A percentile compares a stretch with the other conserved stretches of the same genome.
These are phyloP conservation scores for Drosophila helvetica DNA, from an alignment of 2,888 invertebrate species.

Conservation along the genomic window DNA sequence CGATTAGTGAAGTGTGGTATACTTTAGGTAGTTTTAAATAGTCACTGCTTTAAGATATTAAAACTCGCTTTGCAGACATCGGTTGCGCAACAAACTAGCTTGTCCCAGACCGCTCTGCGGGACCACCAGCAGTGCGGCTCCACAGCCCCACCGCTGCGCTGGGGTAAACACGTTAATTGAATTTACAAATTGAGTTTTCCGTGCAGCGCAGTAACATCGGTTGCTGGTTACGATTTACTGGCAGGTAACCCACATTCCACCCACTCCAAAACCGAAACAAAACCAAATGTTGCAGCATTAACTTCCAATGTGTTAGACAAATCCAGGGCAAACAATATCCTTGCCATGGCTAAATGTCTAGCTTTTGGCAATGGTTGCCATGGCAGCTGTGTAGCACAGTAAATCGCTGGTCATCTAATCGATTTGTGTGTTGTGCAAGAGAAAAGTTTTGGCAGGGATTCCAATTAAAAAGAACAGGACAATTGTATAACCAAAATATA, in stretches of 20 bases:
- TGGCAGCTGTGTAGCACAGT: not conserved
- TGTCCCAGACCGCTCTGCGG: not conserved
- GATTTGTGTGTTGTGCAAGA: not conserved
- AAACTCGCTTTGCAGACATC: conserved; percentile 15
- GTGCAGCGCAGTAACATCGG: conserved; percentile 2
- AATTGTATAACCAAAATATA: not conserved
- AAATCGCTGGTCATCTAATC: not conserved
- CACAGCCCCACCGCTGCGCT: not conserved
- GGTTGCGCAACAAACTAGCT: conserved; percentile 21
- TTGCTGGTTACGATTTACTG: not conserved
- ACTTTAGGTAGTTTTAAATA: too few relatives aligned
- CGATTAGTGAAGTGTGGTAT: not conserved
- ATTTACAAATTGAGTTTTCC: conserved; percentile 57
- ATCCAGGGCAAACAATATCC: not conserved
- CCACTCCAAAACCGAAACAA: not conserved
- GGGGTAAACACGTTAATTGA: conserved; percentile 69
- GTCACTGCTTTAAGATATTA: conserved; percentile 5
- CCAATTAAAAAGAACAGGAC: not conserved
- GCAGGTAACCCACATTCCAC: not conserved
- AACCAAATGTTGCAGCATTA: not conserved
- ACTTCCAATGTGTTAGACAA: not conserved
- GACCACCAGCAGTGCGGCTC: not conserved
- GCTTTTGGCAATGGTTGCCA: not conserved
- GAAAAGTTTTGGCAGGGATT: not conserved
- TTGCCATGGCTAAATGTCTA: not conserved